Evolutionary conservation across 2,888 invertebrate species (phyloP), one percentile per base, ranked within the genome.

Genomic region (Dynastes grantii): DNA sequence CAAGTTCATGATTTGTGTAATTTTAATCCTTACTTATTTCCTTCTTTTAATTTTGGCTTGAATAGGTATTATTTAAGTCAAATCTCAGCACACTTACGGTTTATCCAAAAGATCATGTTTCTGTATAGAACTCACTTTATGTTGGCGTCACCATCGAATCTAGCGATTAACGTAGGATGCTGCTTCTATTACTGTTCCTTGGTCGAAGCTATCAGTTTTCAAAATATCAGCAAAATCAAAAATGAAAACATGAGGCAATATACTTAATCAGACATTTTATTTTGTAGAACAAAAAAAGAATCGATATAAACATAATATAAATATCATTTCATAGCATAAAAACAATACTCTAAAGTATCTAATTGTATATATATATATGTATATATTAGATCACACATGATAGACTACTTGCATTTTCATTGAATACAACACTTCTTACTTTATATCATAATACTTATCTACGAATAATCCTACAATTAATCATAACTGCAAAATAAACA

Each of bases 261-360:
- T 55, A 13, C 53, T 13, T 53, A 53, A n/a, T 55, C 8, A 51
- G 53, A 55, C 13, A 55, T 55, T 61, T 27, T 61, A 61, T 61
- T 73, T 73, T 73, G 40, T 73, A 45, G 16, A 73, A 73, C 71
- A 58, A 37, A 73, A 73, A 73, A 29, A 32, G 55, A 73, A 71
- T 32, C 16, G 51, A 37, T 73, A 58, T 68, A 73, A 53, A 73
- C 71, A 73, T 70, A 53, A 37, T 68, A 67, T 71, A 53, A 71
- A 71, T 73, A 73, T 58, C 61, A 73, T 40, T 73, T 45, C 37
- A 45, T 73, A 29, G 16, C 73, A 61, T 73, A 40, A 73, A 73
- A 73, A 68, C 67, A 45, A 73, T 49, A 55, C 71, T 71, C 37
- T 71, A 73, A 58, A 55, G 53, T 61, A 22, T 6, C 73, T 73